phyloP scores from a whole-genome alignment of 1,140 invertebrate genomes.

The Musca domestica region DNA sequence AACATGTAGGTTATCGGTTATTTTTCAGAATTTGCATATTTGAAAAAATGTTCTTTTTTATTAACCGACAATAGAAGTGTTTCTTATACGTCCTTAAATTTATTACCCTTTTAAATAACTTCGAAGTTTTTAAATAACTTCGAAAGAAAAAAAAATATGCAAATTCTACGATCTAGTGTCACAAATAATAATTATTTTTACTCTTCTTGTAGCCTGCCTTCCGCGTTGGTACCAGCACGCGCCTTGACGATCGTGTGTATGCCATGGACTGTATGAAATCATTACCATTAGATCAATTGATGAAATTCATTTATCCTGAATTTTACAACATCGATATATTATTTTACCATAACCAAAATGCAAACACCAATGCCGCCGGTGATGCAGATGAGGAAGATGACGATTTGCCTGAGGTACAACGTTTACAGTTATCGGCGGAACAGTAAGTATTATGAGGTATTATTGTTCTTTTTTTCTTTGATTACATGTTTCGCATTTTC shows the following conservation, averaged over 20 bases:
- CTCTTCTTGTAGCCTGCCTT: constrained; percentile 70
- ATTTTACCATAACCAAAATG: constrained; percentile 58
- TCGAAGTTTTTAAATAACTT: neutral
- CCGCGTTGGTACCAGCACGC: constrained; percentile 79
- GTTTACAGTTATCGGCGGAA: constrained; percentile 68
- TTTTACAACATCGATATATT: constrained; percentile 86
- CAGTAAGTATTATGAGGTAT: constrained; percentile 53
- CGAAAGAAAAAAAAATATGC: neutral
- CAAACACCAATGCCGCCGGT: constrained; percentile 22
- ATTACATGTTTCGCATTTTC: constrained; percentile 23
- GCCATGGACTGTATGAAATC: constrained; percentile 94
- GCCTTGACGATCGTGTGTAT: constrained; percentile 88
- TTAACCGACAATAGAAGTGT: too few species aligned
- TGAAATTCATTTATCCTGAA: constrained; percentile 89
- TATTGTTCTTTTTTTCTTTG: constrained; percentile 2
- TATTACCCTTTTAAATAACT: too few species aligned
- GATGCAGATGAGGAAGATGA: constrained; percentile 59
- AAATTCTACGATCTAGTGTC: too few species aligned
- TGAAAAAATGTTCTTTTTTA: too few species aligned
- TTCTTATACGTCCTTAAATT: too few species aligned
- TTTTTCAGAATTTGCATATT: neutral
- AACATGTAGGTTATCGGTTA: constrained; percentile 68
- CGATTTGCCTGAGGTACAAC: constrained; percentile 61
- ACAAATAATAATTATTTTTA: neutral
- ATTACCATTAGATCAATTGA: constrained; percentile 75